phyloP scores from a whole-genome alignment of 2,113 vertebrate species.

The Carassius auratus region DNA sequence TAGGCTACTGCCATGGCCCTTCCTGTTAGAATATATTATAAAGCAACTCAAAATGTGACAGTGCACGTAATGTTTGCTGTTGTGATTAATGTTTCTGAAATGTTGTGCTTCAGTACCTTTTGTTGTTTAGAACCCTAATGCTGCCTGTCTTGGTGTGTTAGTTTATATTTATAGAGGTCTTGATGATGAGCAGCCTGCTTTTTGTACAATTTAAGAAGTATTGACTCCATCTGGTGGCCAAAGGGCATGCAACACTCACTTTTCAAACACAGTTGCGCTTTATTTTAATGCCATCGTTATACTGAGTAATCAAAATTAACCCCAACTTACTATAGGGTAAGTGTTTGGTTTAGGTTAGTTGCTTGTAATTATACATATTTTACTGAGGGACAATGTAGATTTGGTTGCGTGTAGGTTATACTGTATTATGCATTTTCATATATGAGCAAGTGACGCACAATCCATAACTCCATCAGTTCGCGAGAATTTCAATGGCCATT shows the following conservation, averaged over 20 bases:
- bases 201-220: background rate
- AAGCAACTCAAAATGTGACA: background rate
- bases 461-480: background rate
- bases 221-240: constrained; percentile 15
- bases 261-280: too few species aligned
- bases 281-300: too few species aligned
- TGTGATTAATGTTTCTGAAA: background rate
- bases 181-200: background rate
- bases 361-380: too few species aligned
- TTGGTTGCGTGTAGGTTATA: background rate
- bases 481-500: background rate
- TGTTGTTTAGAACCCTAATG: background rate
- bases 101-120: background rate
- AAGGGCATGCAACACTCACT: background rate
- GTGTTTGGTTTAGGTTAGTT: too few species aligned
- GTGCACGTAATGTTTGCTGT: background rate
- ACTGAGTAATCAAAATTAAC: too few species aligned
- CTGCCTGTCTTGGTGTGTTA: background rate
- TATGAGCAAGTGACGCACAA: background rate
- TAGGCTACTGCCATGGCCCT: too few species aligned
- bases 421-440: background rate
- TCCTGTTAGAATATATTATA: too few species aligned
- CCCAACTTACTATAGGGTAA: too few species aligned
- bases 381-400: too few species aligned
- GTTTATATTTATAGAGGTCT: too few species aligned